Evolutionary conservation across 2,113 vertebrate species (phyloP).

Genomic region (Plecturocebus donacophilus): DNA sequence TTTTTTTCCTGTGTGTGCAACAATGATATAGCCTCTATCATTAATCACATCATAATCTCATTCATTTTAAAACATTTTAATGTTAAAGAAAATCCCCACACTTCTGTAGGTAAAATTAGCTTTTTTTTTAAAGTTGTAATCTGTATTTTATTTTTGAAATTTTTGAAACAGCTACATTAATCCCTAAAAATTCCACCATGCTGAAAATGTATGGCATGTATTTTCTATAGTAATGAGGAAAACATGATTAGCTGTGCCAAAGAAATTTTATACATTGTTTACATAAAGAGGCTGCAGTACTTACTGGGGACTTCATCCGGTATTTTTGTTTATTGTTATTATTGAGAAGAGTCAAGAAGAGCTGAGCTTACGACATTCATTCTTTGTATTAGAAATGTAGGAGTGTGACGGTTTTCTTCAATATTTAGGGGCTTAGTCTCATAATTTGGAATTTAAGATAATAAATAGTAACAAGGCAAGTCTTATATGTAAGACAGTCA

Average conservation of each 20-base stretch:
- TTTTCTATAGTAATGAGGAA: conserved; percentile 73
- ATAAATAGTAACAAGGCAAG: not conserved
- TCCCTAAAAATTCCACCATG: conserved; percentile 77
- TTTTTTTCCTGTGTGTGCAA: not conserved
- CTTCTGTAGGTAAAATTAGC: conserved; percentile 64
- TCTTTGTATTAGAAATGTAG: conserved; percentile 2
- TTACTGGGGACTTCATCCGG: conserved; percentile 62
- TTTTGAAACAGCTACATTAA: conserved; percentile 63
- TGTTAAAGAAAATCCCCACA: conserved; percentile 35
- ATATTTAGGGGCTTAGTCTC: not conserved
- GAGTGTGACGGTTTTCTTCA: conserved; percentile 2
- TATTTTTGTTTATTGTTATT: conserved; percentile 77
- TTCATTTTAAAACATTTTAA: conserved; percentile 23
- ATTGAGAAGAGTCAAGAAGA: conserved; percentile 48
- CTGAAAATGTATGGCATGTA: conserved; percentile 44
- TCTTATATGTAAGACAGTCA: not conserved
- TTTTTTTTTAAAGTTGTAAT: conserved; percentile 71
- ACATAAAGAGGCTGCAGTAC: conserved; percentile 79
- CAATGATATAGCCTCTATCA: not conserved
- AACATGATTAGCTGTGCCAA: conserved; percentile 87
- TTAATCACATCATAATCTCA: not conserved
- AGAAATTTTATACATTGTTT: conserved; percentile 87
- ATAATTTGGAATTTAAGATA: conserved; percentile 11
- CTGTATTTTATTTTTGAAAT: conserved; percentile 75
- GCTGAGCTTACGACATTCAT: conserved; percentile 19